A percentile compares a stretch with the other conserved stretches of the same genome.
These are phyloP conservation scores for Iguana delicatissima DNA, from an alignment of 2,797 vertebrate genomes.

Conservation along the genomic window DNA sequence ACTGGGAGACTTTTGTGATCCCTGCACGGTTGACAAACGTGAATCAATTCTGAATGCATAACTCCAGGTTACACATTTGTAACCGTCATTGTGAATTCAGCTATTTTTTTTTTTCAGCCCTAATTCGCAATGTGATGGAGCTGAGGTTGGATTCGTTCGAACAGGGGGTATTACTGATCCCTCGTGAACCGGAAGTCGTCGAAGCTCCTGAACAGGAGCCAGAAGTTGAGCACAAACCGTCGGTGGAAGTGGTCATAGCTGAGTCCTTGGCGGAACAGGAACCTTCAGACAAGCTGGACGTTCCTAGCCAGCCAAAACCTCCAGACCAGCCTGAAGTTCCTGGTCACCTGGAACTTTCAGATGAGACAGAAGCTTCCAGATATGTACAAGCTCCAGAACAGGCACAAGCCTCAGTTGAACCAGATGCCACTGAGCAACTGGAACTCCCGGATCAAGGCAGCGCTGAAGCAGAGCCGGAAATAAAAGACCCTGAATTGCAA, in stretches of 20 bases:
- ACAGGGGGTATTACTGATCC: background rate
- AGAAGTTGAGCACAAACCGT: accelerated
- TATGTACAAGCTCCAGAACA: background rate
- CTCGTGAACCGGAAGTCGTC: background rate
- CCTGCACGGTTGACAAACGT: no score
- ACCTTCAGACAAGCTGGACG: background rate
- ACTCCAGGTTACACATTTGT: background rate
- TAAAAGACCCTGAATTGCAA: background rate
- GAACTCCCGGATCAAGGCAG: background rate
- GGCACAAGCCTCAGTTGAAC: background rate
- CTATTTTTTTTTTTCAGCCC: conserved; percentile 70
- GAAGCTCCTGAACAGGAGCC: no score
- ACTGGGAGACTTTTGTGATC: no score
- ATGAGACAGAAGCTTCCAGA: background rate
- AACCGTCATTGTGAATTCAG: background rate
- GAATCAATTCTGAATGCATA: no score
- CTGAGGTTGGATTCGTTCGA: conserved; percentile 66
- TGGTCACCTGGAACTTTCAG: accelerated
- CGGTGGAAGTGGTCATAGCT: accelerated
- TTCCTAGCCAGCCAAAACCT: background rate
- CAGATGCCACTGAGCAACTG: background rate
- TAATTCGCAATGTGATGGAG: conserved; percentile 82
- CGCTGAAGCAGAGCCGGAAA: background rate
- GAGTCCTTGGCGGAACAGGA: background rate
- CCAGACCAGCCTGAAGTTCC: accelerated